A percentile compares a stretch with the other conserved stretches of the same genome.
Evolutionary conservation across 2,888 invertebrate species (phyloP).

Genomic region (Drosophila vallismaia): DNA sequence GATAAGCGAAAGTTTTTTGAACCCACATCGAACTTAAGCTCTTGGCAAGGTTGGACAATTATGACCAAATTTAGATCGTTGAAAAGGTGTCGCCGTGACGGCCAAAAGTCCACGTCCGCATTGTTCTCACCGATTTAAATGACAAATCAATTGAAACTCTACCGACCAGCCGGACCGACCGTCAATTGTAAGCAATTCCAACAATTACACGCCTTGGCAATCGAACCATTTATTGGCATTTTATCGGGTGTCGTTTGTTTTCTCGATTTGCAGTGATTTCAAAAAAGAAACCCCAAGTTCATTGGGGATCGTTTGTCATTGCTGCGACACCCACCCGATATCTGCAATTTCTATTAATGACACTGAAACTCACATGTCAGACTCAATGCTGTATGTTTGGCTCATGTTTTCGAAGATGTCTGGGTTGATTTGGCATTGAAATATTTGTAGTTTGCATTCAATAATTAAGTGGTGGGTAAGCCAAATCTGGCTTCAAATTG

Average conservation of each 20-base stretch:
- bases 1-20: conserved; percentile 79
- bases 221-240: conserved; percentile 25
- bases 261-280: conserved; percentile 52
- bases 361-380: conserved; percentile 69
- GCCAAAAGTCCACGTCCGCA: conserved; percentile 29
- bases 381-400: conserved; percentile 53
- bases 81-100: conserved; percentile 45
- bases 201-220: conserved; percentile 54
- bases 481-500: conserved; percentile 14
- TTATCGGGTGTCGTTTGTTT: background rate
- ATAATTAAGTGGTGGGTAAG: conserved; percentile 28
- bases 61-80: conserved; percentile 45
- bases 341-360: conserved; percentile 70
- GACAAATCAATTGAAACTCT: conserved; percentile 42
- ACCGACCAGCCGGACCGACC: conserved; percentile 1
- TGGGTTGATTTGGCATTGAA: conserved; percentile 54
- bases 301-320: conserved; percentile 63
- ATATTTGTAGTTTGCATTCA: conserved; percentile 21
- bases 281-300: conserved; percentile 47
- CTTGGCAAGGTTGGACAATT: conserved; percentile 59
- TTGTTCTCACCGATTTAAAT: conserved; percentile 32
- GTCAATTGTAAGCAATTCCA: conserved; percentile 48
- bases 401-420: conserved; percentile 63
- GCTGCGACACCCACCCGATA: conserved; percentile 68
- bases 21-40: conserved; percentile 52